Base-by-base conservation (phyloP, 2,888 invertebrate species). In the Axea sp. region DNA sequence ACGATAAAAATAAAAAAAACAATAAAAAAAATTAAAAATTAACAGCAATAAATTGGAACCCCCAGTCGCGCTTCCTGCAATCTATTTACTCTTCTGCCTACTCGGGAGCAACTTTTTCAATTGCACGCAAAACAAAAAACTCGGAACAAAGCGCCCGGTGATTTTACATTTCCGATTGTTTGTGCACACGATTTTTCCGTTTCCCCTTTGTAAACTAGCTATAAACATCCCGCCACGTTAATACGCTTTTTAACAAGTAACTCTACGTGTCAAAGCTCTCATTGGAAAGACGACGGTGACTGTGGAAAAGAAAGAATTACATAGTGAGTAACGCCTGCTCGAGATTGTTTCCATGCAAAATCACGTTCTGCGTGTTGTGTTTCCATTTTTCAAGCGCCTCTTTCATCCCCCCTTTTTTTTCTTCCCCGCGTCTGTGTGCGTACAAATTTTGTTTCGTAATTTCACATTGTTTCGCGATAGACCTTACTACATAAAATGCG, bases 281-380 rank as follows among this genome's bases (percentile, higher is more conserved):
- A 87, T 87, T 86, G 86, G 87, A 86, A 87, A 87, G 80, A 86
- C 86, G 80, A 86, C 86, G 78, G 86, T 87, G 83, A 86, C 86
- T 77, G 85, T 87, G 86, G 87, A 87, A 85, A 87, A 87, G 84
- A 87, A 87, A 87, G 86, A 86, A 59, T 86, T 87, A 77, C 86
- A 87, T 86, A 87, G 87, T 87, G 84, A 87, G 87, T 87, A 87
- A 86, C 43, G 69, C 67, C 62, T 55, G 62, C 24, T 55, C 62
- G 24, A 59, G 60, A 62, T 22, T 67, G 47, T 67, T 72, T 68
- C 41, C 43, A 55, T 62, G 65, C 67, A 57, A 72, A 72, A 72
- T 75, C 67, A 68, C 71, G 57, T 64, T 64, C 49, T 62, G 41
- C 47, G 57, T 67, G 8, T 30, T 30, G 7, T 69, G 5, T 53